Conservation (phyloP, 2,797 vertebrate genomes). For the Cryptoblepharus egeriae region DNA sequence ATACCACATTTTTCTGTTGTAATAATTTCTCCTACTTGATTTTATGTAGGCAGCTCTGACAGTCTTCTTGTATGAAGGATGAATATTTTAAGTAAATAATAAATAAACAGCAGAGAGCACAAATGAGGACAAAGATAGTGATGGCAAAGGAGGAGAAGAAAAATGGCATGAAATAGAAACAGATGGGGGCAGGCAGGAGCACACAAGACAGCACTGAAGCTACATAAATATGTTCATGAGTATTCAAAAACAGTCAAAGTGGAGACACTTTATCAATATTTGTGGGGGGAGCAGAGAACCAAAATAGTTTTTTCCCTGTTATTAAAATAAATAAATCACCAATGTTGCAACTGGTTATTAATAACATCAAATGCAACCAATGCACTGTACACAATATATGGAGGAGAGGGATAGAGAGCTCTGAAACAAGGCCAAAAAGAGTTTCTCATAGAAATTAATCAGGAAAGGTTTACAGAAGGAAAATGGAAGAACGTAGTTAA, state of each 20-base stretch:
- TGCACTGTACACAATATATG: background rate
- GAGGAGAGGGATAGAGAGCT: too few species aligned
- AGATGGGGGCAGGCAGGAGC: too few species aligned
- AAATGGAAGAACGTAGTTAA: background rate
- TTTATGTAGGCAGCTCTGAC: too few species aligned
- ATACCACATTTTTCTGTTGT: background rate
- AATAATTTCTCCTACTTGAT: too few species aligned
- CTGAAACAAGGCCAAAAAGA: background rate
- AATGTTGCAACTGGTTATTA: background rate
- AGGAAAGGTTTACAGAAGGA: background rate
- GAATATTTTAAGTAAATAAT: too few species aligned
- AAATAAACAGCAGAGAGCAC: background rate
- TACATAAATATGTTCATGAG: background rate
- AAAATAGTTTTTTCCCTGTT: background rate
- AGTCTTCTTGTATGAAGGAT: too few species aligned
- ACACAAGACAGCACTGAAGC: background rate
- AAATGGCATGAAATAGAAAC: background rate
- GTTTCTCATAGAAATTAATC: background rate
- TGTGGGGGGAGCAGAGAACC: background rate
- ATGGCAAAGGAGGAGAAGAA: background rate
- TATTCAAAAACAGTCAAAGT: background rate
- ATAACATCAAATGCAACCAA: background rate
- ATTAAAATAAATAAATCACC: background rate
- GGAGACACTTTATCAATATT: background rate
- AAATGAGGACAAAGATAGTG: background rate